Evolutionary conservation across 2,797 vertebrate species (phyloP), one percentile per base, ranked within the genome.

Genomic region (Pteropus rufus): DNA sequence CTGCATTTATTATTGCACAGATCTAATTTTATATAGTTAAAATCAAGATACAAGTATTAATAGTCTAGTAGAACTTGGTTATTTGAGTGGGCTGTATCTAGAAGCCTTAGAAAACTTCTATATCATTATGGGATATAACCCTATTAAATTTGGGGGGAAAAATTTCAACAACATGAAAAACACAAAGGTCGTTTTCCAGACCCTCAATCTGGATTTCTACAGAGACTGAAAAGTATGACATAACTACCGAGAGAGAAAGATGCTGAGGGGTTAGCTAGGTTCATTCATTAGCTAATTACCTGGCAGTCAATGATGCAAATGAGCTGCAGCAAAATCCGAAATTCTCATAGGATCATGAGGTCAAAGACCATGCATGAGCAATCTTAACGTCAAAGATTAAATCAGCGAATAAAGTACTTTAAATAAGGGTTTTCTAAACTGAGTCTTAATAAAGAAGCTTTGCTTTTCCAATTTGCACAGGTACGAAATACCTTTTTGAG

Each of bases 401-500:
- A 73, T 73, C 29, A 84, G 21, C 14, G 29, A 56, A 81, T 67
- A 31, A 69, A 52, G 36, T 64, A 92, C 41, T 93, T 94, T n/a
- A 77, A 75, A n/a, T 10, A 58, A 36, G 7, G 16, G 44, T 2
- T 34, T 15, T 39, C 34, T 52, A 39, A 64, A 69, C 21, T 4
- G 9, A 87, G 76, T 23, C 54, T 31, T 24, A 29, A 23, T 31
- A 94, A 72, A 58, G 44, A 3, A 41, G 44, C 14, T 36, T 52
- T 31, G 26, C 91, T 84, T 93, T 94, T 87, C 44, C 82, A 86
- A 7, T 75, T 0, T 9, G 21, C 11, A 62, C 39, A 14, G 70
- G 54, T 44, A 87, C n/a, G 67, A 92, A 75, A 73, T 98, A 99
- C 99, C 99, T 99, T 99, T 98, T 99, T 99, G 10, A 99, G 99